A percentile compares a stretch with the other conserved stretches of the same genome.
Evolutionary conservation across 1,140 invertebrate genomes (phyloP).

Genomic region (Aculops lycopersici): DNA sequence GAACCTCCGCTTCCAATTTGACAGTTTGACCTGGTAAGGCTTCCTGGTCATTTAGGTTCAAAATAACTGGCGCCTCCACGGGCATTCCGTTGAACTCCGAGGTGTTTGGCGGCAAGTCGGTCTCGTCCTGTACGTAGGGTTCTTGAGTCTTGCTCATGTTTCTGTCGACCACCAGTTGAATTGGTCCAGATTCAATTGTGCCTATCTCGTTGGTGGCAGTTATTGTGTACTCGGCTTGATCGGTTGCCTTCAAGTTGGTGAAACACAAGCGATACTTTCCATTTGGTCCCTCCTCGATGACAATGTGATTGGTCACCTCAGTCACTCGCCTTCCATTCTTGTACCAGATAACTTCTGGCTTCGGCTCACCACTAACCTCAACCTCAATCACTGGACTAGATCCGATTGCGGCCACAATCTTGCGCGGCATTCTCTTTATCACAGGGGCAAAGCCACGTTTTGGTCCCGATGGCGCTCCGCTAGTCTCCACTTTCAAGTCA

Average conservation of each 20-base stretch:
- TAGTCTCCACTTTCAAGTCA: conserved; percentile 10
- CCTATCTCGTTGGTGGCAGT: conserved; percentile 47
- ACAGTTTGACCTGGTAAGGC: not conserved
- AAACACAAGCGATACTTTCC: conserved; percentile 16
- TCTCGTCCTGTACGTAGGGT: no score
- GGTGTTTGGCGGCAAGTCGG: no score
- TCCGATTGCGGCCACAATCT: not conserved
- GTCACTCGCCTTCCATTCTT: not conserved
- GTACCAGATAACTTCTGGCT: not conserved
- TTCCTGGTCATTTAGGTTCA: not conserved
- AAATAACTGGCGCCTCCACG: not conserved
- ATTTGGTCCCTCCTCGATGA: not conserved
- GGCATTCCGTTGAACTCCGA: not conserved
- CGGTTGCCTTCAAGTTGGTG: not conserved
- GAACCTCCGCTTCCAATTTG: conserved; percentile 1
- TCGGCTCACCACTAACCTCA: not conserved
- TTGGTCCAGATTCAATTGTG: conserved; percentile 25
- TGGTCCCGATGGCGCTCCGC: not conserved
- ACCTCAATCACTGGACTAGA: not conserved
- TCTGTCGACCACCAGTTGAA: no score
- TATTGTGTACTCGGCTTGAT: conserved; percentile 37
- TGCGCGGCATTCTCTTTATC: not conserved
- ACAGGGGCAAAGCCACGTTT: not conserved
- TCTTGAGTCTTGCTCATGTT: no score
- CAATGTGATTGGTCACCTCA: no score